Conservation (phyloP, 2,797 vertebrate genomes). For the Poecilia wingei region DNA sequence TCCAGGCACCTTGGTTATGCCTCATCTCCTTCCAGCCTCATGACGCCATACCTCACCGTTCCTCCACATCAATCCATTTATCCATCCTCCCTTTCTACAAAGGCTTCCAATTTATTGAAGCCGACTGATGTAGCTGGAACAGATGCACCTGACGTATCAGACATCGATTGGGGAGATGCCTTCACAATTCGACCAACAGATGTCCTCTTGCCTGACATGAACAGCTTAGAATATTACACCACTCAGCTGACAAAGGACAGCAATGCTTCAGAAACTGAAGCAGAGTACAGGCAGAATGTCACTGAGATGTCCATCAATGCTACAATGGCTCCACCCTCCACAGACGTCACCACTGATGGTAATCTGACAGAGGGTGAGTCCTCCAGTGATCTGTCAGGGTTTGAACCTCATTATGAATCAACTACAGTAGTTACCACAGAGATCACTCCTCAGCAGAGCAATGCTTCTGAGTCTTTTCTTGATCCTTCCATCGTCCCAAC, state of each 20-base stretch:
- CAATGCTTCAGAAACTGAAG: slow-evolving; percentile 37
- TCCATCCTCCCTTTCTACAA: slow-evolving; percentile 40
- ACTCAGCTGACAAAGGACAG: slow-evolving; percentile 66
- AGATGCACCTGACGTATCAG: slow-evolving; percentile 43
- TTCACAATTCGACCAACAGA: slow-evolving; percentile 67
- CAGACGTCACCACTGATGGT: slow-evolving; percentile 43
- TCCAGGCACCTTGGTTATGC: slow-evolving; percentile 67
- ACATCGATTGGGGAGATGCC: slow-evolving; percentile 67
- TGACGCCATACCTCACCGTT: slow-evolving; percentile 37
- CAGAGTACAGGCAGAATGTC: slow-evolving; percentile 71
- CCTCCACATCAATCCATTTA: slow-evolving; percentile 31
- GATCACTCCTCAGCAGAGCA: slow-evolving; percentile 51
- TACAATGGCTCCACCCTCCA: slow-evolving; percentile 58
- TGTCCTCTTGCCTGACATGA: slow-evolving; percentile 75
- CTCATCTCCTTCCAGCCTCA: slow-evolving; percentile 54
- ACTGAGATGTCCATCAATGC: slow-evolving; percentile 53
- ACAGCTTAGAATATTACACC: slow-evolving; percentile 80
- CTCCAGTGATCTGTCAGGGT: slow-evolving; percentile 70
- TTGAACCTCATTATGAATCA: slow-evolving; percentile 66
- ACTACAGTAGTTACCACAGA: slow-evolving; percentile 46
- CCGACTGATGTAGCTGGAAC: slow-evolving; percentile 35
- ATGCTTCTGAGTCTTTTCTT: slow-evolving; percentile 72
- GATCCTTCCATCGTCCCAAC: slow-evolving; percentile 66
- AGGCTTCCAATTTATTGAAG: slow-evolving; percentile 40
- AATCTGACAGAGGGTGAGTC: slow-evolving; percentile 67